Conservation (phyloP, 2,113 vertebrate genomes). For the Taxidea taxus region DNA sequence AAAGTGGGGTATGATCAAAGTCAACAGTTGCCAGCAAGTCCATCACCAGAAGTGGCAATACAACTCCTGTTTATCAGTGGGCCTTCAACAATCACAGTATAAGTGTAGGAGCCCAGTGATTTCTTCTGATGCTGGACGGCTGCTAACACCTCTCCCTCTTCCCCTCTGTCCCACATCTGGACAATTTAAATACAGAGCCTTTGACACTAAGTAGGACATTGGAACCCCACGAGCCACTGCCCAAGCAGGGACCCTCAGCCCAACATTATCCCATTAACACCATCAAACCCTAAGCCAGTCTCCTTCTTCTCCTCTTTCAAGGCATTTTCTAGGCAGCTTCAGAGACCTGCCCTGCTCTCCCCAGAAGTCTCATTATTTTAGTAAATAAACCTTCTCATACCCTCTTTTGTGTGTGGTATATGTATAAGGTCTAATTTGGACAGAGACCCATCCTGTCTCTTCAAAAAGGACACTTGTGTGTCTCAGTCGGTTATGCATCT, state of each 20-base stretch:
- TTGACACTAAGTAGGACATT: neutral
- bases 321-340: neutral
- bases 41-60: neutral
- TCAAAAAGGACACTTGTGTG: neutral
- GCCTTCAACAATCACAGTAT: neutral
- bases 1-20: neutral
- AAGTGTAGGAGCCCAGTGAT: neutral
- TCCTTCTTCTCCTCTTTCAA: neutral
- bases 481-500: neutral
- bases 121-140: neutral
- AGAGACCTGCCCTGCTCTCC: neutral
- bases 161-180: neutral
- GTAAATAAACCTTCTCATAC: neutral
- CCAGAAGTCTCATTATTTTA: neutral
- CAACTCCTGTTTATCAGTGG: neutral
- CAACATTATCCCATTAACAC: neutral
- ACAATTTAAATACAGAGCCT: neutral
- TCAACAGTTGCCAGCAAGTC: no score
- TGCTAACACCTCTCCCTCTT: neutral
- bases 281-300: neutral
- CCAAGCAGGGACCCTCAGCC: neutral
- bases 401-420: neutral
- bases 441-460: neutral
- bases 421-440: neutral
- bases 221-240: neutral